phyloP scores from a whole-genome alignment of 1,140 invertebrate genomes.

The Solen grandis region DNA sequence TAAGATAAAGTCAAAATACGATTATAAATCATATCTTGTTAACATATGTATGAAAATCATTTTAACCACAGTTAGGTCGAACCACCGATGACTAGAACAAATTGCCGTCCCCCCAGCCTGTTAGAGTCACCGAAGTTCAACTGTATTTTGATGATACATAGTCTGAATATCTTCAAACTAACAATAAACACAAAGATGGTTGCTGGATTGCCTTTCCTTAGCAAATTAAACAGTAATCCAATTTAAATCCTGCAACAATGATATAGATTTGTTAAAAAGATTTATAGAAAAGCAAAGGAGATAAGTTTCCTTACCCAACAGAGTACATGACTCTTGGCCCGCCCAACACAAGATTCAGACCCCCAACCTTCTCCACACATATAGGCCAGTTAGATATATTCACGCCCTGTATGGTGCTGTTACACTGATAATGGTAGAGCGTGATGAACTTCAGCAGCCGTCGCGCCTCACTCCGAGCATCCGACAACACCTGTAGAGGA shows the following conservation, averaged over 20 bases:
- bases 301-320: slow-evolving; percentile 71
- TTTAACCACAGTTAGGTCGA: no score
- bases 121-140: no score
- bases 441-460: slow-evolving; percentile 76
- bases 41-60: no score
- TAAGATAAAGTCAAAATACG: no score
- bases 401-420: slow-evolving; percentile 67
- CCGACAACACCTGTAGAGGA: slow-evolving; percentile 73
- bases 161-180: no score
- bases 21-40: no score
- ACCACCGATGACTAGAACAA: no score
- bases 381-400: slow-evolving; percentile 74
- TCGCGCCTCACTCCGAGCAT: slow-evolving; percentile 76
- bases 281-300: background rate
- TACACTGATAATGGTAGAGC: slow-evolving; percentile 76
- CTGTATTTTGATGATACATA: no score
- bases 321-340: slow-evolving; percentile 71
- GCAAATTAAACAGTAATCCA: background rate
- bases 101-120: no score
- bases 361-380: slow-evolving; percentile 70
- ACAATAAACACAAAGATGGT: no score
- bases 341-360: slow-evolving; percentile 69
- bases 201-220: no score
- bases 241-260: background rate
- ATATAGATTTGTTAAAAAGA: background rate